Evolutionary conservation across 2,888 invertebrate genomes (phyloP), one percentile per base, ranked within the genome.

Genomic region (Epistrophe eligans): DNA sequence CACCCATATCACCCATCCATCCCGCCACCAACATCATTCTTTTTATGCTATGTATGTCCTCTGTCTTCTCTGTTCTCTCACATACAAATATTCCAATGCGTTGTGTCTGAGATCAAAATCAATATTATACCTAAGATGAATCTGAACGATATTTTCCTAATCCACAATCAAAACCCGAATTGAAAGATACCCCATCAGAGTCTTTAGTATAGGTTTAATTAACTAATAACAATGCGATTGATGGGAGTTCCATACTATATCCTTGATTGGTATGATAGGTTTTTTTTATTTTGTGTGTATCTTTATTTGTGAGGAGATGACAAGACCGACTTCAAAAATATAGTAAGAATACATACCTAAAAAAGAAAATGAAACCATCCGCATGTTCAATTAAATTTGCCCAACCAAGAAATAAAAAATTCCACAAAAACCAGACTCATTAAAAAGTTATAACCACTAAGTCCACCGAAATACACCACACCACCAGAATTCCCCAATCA

Each of bases 371-470:
- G 45, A 45, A 45, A 8, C n/a, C 7, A 45, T 45, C n/a, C 2
- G 24, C 24, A 45, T n/a, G 45, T 79, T 76, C 79, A 84, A 79
- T 84, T 76, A 76, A 64, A 60, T 50, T 55, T 28, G 3, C 11
- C 70, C 52, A 70, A 70, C 67, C 48, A 67, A 48, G 35, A 55
- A 48, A 48, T 48, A 17, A 60, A 71, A 80, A 62, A 57, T 73
- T 70, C 24, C 73, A 64, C 43, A 70, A 64, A 24, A 71, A 64
- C 70, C 77, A 71, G 58, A 73, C 74, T 85, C 77, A 85, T 85
- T 82, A 85, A 82, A 81, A 85, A 85, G 77, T 79, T 82, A 71
- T 71, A 64, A 62, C 64, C 62, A 57, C 73, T 32, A 77, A 15
- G 45, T 11, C 17, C 58, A 52, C 52, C 57, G 11, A 48, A 35